phyloP scores from a whole-genome alignment of 2,797 vertebrate species.

The Vireo griseus region DNA sequence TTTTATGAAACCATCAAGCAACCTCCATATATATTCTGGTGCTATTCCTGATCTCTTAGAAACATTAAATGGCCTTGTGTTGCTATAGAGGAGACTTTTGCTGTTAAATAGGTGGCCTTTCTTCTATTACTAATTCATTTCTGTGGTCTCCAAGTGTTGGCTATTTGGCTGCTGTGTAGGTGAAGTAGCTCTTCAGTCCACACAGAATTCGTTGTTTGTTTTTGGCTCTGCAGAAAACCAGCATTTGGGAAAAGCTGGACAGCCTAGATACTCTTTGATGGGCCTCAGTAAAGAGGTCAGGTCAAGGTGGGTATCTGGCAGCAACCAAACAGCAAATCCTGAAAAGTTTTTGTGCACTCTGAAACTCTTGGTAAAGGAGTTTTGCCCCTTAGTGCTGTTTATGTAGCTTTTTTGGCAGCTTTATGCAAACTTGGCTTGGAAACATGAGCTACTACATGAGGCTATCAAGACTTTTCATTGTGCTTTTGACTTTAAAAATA shows the following conservation, averaged over 20 bases:
- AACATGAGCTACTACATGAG: accelerated
- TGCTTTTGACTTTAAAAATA: background rate
- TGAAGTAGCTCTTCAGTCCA: background rate
- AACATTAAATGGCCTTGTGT: background rate
- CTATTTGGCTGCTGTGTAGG: background rate
- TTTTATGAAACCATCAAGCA: background rate
- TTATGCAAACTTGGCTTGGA: background rate
- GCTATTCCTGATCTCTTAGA: background rate
- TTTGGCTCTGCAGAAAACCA: background rate
- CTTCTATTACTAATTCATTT: background rate
- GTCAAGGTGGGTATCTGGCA: background rate
- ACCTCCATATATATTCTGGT: background rate
- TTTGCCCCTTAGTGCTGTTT: background rate
- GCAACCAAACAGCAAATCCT: background rate
- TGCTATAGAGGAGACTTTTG: background rate
- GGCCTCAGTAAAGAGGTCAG: background rate
- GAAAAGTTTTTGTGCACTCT: background rate
- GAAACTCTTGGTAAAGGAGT: background rate
- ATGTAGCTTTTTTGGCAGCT: background rate
- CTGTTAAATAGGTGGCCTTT: background rate
- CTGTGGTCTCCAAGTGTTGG: background rate
- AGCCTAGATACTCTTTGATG: background rate
- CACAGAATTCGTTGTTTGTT: background rate
- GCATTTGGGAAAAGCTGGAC: background rate
- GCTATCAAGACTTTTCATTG: accelerated